Evolutionary conservation across 2,888 invertebrate genomes (phyloP).

Genomic region (Serripes groenlandicus): DNA sequence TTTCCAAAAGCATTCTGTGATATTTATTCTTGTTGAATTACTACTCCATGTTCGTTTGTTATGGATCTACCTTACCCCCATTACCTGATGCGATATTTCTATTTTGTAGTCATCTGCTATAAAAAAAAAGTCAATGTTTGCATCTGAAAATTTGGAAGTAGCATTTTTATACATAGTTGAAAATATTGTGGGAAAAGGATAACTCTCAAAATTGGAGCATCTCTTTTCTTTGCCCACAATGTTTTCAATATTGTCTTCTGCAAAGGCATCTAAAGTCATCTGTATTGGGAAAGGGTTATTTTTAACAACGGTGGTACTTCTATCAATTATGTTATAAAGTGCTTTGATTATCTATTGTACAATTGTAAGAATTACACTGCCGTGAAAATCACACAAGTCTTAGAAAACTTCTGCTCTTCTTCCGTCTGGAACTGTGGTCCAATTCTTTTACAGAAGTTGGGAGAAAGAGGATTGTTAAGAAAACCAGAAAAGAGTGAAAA

Average conservation of each 20-base stretch:
- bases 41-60: neutral
- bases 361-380: constrained; percentile 1
- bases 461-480: constrained; percentile 39
- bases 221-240: neutral
- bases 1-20: constrained; percentile 22
- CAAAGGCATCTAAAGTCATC: neutral
- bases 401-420: constrained; percentile 6
- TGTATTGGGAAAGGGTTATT: neutral
- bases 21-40: neutral
- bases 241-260: neutral
- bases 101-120: too few species aligned
- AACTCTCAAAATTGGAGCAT: neutral
- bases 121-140: too few species aligned
- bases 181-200: neutral
- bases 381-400: constrained; percentile 25
- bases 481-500: constrained; percentile 43
- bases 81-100: too few species aligned
- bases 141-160: too few species aligned
- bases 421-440: constrained; percentile 6
- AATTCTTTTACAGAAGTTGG: constrained; percentile 61
- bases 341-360: constrained; percentile 1
- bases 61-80: too few species aligned
- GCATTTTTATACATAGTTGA: too few species aligned
- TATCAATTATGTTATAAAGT: neutral
- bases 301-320: neutral